These are phyloP conservation scores for Mormoops blainvillei DNA, from an alignment of 2,113 vertebrate genomes.

Conservation along the genomic window DNA sequence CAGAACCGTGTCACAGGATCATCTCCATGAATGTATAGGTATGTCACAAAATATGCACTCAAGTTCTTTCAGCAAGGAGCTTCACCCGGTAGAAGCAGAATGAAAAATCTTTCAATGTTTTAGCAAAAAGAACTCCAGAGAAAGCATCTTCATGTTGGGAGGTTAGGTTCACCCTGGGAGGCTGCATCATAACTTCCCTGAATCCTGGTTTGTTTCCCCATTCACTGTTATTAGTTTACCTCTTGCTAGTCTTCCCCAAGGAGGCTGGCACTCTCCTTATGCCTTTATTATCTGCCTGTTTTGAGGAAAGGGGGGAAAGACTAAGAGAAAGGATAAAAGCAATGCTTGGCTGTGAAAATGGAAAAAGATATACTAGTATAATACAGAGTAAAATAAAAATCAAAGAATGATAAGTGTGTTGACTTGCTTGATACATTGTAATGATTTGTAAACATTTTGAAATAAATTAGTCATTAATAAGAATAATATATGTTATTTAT, in stretches of 20 bases:
- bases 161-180: not conserved
- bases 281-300: not conserved
- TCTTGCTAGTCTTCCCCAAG: not conserved
- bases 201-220: not conserved
- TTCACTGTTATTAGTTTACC: not conserved
- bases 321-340: not conserved
- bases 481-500: not conserved
- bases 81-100: not conserved
- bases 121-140: not conserved
- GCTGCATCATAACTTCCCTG: not conserved
- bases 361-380: not conserved
- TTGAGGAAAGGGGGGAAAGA: not conserved
- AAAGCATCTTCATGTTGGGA: not conserved
- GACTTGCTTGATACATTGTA: not conserved
- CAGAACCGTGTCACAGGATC: not conserved
- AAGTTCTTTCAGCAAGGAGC: not conserved
- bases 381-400: not conserved
- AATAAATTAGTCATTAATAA: not conserved
- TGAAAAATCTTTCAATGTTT: not conserved
- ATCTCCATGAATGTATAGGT: not conserved
- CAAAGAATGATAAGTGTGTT: not conserved
- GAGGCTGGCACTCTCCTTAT: not conserved
- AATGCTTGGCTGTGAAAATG: not conserved
- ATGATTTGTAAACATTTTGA: not conserved
- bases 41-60: not conserved